Base-by-base conservation (phyloP, 2,113 vertebrate species). In the Ictalurus punctatus region DNA sequence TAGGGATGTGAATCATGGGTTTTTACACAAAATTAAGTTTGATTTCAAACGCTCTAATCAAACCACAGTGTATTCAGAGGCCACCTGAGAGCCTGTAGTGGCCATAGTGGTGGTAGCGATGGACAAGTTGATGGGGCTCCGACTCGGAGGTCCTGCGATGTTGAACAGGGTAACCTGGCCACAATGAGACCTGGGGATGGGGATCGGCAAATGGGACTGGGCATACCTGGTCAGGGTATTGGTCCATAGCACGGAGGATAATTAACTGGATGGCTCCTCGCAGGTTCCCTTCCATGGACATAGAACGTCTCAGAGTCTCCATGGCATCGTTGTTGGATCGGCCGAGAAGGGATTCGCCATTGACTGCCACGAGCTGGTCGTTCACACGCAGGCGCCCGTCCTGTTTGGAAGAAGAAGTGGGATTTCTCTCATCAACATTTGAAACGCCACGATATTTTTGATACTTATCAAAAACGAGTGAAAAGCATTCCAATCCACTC, bases 221-320 rank as follows among this genome's bases (percentile, higher is more conserved):
- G 52, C 83, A 54, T 91, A 93, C 93, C 93, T 93, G 93, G 87
- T 79, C 85, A 56, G 91, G 37, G 0, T 14, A 30, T 34, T 92
- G 80, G 79, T 95, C 95, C 30, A 94, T 85, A 67, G 94, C 93
- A 79, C 97, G 95, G 2, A 97, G 94, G 92, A 99, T 95, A 0
- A 99, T 96, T 3, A 99, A 92, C 90, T 99, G 98, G 92, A 99
- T 99, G 95, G 96, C 98, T 3, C 97, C 98, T 8, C 98, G 94
- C 56, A 96, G 93, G 91, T 97, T 99, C 19, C 98, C 97, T 91
- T 99, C 98, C 88, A 96, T 97, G 63, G 98, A 99, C 98, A 99
- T 99, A 13, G 98, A 99, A 73, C 95, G 95, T 1, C 97, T 92
- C 56, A 99, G 96, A 0, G 97, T 97, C 90, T 99, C 98, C 98